Evolutionary conservation across 2,113 vertebrate genomes (phyloP).

Genomic region (Antechinus stuartii): DNA sequence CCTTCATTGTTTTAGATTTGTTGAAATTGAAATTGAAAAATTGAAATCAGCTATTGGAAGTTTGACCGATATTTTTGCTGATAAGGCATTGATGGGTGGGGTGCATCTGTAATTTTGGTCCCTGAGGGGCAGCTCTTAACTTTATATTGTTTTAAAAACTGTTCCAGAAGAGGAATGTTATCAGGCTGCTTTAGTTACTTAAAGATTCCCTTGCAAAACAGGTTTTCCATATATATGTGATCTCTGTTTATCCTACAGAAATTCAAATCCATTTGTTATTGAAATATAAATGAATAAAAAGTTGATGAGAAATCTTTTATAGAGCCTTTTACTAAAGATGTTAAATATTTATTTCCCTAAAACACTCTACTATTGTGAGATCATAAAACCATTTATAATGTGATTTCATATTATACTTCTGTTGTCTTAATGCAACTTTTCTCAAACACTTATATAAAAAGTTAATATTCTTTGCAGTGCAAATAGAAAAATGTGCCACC

Average conservation of each 20-base stretch:
- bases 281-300: rapidly evolving
- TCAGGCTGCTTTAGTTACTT: background rate
- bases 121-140: background rate
- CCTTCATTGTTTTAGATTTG: background rate
- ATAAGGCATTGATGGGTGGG: background rate
- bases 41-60: background rate
- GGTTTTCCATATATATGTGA: background rate
- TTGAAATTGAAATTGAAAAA: background rate
- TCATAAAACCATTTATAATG: background rate
- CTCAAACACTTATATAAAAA: background rate
- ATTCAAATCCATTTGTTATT: background rate
- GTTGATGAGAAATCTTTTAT: background rate
- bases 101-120: background rate
- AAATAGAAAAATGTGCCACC: background rate
- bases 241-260: background rate
- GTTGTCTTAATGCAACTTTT: background rate
- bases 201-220: background rate
- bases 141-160: background rate
- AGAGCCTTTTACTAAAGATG: background rate
- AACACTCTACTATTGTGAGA: background rate
- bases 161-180: background rate
- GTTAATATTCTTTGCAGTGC: background rate
- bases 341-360: background rate
- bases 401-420: background rate
- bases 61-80: background rate